Percentiles rank a stretch among this genome's conserved stretches.
Evolutionary conservation across 2,888 invertebrate species (phyloP).

Genomic region (Cyrtodaria siliqua): DNA sequence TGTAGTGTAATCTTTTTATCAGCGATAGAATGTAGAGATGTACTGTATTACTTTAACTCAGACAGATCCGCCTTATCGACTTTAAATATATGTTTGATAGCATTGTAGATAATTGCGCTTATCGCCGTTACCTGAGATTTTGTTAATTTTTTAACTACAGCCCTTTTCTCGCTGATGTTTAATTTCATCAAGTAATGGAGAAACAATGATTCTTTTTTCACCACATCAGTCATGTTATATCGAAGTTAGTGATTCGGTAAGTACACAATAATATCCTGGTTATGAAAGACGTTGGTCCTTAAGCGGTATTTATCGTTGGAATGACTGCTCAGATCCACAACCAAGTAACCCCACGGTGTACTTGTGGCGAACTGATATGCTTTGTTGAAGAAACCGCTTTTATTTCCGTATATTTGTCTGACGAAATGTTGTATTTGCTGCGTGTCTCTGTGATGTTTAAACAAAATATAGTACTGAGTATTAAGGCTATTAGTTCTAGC

Average conservation of each 20-base stretch:
- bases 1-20: constrained; percentile 11
- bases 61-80: not conserved
- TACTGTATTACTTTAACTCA: constrained; percentile 5
- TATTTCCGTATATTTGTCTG: not conserved
- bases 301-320: constrained; percentile 13
- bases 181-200: constrained; percentile 11
- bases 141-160: constrained; percentile 4
- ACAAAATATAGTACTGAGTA: not conserved
- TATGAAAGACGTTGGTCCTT: constrained; percentile 23
- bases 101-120: constrained; percentile 5
- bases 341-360: not conserved
- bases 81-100: too few relatives aligned
- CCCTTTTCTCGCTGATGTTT: constrained; percentile 3
- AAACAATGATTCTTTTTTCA: constrained; percentile 19
- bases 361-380: constrained; percentile 3
- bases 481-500: not conserved
- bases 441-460: not conserved
- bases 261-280: constrained; percentile 28
- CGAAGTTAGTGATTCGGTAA: not conserved
- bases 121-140: constrained; percentile 9
- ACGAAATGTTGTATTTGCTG: constrained; percentile 18
- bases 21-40: not conserved
- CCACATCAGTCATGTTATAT: constrained; percentile 9
- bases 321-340: constrained; percentile 10
- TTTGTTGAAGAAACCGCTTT: constrained; percentile 11